Evolutionary conservation across 1,140 invertebrate species (phyloP), one percentile per base, ranked within the genome.

Genomic region (silkworm (Bombyx mori)): DNA sequence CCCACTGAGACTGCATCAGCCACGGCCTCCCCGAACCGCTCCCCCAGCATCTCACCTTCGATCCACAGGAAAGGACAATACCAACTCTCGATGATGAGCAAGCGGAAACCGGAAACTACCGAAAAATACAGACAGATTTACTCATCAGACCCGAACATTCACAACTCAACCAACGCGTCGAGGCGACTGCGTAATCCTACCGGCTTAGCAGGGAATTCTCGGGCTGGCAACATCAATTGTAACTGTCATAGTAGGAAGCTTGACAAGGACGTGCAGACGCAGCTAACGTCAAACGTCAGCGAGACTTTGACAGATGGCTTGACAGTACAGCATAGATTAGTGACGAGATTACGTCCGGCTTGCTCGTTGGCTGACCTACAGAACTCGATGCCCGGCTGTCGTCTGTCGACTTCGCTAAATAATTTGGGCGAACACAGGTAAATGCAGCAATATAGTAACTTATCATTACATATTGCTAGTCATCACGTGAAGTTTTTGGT

Each of bases 301-400:
- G 54, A 58, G 58, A 57, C 51, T 57, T 58, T 18, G 7, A 60
- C 35, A 62, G 60, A 56, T 42, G 50, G 62, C 57, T 59, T 71
- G 9, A 56, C 18, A 8, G 50, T 79, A 1, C 79, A 79, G 26
- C 73, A 83, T 52, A 81, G 69, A 61, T 58, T 83, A 35, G 75
- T 83, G 0, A 62, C 76, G 0, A 65, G 74, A 8, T 56, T 83
- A 26, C 57, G 79, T 4, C 79, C 78, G 10, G 79, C 82, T 0
- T 81, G 80, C 44, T 85, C 82, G 0, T 43, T 85, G 6, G 79
- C 74, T 7, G 80, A 83, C 61, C 61, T 85, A 26, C 72, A 80
- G 8, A 81, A 76, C 58, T 57, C 60, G 6, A 8, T 62, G 1
- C 73, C 76, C 8, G 59, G 52, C 22, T 76, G 71, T 57, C 57